phyloP scores from a whole-genome alignment of 2,113 vertebrate species.

The Ardeotis arabs region DNA sequence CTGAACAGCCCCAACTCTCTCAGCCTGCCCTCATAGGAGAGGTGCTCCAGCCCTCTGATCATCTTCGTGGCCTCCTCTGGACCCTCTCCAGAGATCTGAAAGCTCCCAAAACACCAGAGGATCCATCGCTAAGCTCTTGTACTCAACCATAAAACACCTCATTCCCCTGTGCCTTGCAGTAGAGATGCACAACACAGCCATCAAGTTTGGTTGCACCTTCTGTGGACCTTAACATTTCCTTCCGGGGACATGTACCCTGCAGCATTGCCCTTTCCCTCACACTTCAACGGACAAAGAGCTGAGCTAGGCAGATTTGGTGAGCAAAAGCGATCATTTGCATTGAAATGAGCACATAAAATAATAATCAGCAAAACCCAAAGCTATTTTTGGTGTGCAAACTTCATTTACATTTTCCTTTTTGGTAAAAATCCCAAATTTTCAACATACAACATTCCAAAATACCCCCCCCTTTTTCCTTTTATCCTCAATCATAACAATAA shows the following conservation, averaged over 20 bases:
- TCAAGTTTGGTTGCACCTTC: not conserved
- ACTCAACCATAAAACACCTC: not conserved
- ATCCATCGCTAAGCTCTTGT: not conserved
- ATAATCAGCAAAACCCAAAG: constrained; percentile 45
- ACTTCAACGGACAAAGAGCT: not conserved
- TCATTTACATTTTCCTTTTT: constrained; percentile 58
- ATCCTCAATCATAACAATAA: constrained; percentile 53
- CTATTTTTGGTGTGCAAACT: constrained; percentile 59
- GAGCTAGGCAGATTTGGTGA: not conserved
- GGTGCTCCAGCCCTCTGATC: no score
- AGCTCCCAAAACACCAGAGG: not conserved
- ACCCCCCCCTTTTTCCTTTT: constrained; percentile 11
- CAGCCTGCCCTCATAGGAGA: no score
- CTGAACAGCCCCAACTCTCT: no score
- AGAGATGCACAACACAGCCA: not conserved
- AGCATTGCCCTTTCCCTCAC: not conserved
- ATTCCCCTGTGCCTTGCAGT: not conserved
- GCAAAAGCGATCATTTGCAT: not conserved
- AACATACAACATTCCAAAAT: constrained; percentile 47
- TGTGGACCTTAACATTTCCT: not conserved
- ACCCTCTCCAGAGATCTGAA: not conserved
- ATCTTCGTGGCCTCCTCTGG: no score
- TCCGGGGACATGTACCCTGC: not conserved
- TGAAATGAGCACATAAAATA: not conserved
- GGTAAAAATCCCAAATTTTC: constrained; percentile 49